Percentiles rank a stretch among this genome's conserved stretches.
Evolutionary conservation across 2,797 vertebrate species (phyloP).

Genomic region (Neosalanx taihuensis): DNA sequence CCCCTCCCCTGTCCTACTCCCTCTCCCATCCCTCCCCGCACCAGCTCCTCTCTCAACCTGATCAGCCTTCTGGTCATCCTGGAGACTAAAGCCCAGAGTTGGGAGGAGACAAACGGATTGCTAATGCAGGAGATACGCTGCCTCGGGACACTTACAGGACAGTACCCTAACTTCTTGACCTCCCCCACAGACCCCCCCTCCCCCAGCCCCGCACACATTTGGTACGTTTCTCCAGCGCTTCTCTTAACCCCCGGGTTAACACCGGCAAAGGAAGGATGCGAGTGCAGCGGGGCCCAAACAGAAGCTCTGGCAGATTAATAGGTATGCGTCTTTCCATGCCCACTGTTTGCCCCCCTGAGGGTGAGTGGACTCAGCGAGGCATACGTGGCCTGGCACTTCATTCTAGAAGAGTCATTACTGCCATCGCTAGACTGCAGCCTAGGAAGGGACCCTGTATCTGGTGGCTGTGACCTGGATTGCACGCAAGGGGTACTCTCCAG

Average conservation of each 20-base stretch:
- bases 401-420: constrained; percentile 20
- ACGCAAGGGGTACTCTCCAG: not conserved
- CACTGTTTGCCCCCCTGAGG: constrained; percentile 18
- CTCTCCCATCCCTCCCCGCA: constrained; percentile 48
- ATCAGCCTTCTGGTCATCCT: constrained; percentile 48
- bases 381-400: not conserved
- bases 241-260: constrained; percentile 22
- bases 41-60: constrained; percentile 33
- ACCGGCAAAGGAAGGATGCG: not conserved
- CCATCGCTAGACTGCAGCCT: not conserved
- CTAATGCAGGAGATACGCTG: constrained; percentile 52
- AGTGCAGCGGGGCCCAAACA: constrained; percentile 4
- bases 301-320: constrained; percentile 13
- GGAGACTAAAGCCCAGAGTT: constrained; percentile 43
- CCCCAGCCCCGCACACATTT: constrained; percentile 2
- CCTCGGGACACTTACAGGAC: constrained; percentile 36
- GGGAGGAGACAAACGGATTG: constrained; percentile 63
- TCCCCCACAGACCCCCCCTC: constrained; percentile 16
- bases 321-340: constrained; percentile 23
- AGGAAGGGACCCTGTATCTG: not conserved
- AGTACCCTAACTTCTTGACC: constrained; percentile 31
- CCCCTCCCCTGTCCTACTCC: constrained; percentile 40
- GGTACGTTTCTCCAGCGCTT: constrained; percentile 29
- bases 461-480: not conserved
- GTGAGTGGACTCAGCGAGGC: constrained; percentile 15